These are phyloP conservation scores for Andricus grossulariae DNA, from an alignment of 1,140 invertebrate species.

Conservation along the genomic window DNA sequence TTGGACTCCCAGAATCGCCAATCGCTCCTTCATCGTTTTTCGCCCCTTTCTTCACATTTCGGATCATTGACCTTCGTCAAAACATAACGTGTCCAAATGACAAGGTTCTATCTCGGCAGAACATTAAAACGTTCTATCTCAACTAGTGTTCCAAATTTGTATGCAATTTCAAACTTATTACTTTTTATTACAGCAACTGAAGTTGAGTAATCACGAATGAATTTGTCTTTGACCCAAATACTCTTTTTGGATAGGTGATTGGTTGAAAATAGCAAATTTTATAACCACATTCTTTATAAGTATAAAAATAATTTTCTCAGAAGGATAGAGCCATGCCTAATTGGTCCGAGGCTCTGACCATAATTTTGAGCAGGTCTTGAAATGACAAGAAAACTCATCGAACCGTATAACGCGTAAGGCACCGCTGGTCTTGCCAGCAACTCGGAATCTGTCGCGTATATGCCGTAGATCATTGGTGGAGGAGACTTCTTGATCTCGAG, in stretches of 20 bases:
- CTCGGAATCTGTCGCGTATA: background rate
- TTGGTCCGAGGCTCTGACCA: slow-evolving; percentile 30
- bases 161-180: background rate
- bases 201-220: background rate
- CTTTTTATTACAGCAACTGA: background rate
- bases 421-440: slow-evolving; percentile 13
- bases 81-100: background rate
- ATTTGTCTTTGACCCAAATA: slow-evolving; percentile 23
- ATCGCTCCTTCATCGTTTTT: background rate
- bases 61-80: slow-evolving; percentile 14
- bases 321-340: slow-evolving; percentile 2
- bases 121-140: no score
- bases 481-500: slow-evolving; percentile 16
- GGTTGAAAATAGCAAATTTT: slow-evolving; percentile 17
- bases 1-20: slow-evolving; percentile 9
- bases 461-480: background rate
- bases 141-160: no score
- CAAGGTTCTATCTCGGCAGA: no score
- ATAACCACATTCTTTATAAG: slow-evolving; percentile 32
- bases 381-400: slow-evolving; percentile 31
- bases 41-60: background rate
- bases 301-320: slow-evolving; percentile 27
- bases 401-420: slow-evolving; percentile 2
- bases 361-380: slow-evolving; percentile 26
- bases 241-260: slow-evolving; percentile 1